These are phyloP conservation scores for Drosophila pectinifera DNA, from an alignment of 1,140 invertebrate species.

Conservation along the genomic window DNA sequence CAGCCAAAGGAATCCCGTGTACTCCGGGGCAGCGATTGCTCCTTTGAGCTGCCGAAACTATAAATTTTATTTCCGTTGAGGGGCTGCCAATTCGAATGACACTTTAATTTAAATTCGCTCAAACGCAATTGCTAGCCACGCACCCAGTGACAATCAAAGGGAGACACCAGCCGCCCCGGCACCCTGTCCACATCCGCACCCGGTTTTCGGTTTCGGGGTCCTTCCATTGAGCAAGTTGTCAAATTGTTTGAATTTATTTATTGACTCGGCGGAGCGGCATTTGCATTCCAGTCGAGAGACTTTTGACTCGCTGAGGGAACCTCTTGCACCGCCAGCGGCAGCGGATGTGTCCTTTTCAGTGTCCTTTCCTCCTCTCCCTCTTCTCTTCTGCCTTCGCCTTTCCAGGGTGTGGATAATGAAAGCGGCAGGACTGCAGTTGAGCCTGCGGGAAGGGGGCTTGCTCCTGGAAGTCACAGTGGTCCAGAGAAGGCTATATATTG, in stretches of 20 bases:
- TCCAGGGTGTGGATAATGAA: conserved; percentile 61
- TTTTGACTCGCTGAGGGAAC: conserved; percentile 57
- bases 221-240: conserved; percentile 78
- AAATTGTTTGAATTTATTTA: conserved; percentile 84
- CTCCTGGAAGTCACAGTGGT: conserved; percentile 45
- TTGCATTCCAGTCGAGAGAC: conserved; percentile 75
- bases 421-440: conserved; percentile 45
- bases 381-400: no score
- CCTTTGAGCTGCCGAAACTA: conserved; percentile 67
- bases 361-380: background rate
- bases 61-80: conserved; percentile 82
- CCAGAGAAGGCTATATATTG: background rate
- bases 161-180: background rate
- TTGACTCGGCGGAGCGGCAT: conserved; percentile 72
- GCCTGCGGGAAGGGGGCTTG: background rate
- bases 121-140: conserved; percentile 80
- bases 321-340: conserved; percentile 37
- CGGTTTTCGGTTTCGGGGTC: conserved; percentile 41
- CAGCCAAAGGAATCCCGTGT: conserved; percentile 29
- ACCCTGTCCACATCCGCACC: conserved; percentile 17
- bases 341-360: conserved; percentile 55
- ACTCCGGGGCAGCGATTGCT: conserved; percentile 15
- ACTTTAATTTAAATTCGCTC: conserved; percentile 84
- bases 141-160: conserved; percentile 71
- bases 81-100: conserved; percentile 80